A percentile compares a stretch with the other conserved stretches of the same genome.
These are phyloP conservation scores for Arenicola marina DNA, from an alignment of 2,888 invertebrate species.

Conservation along the genomic window DNA sequence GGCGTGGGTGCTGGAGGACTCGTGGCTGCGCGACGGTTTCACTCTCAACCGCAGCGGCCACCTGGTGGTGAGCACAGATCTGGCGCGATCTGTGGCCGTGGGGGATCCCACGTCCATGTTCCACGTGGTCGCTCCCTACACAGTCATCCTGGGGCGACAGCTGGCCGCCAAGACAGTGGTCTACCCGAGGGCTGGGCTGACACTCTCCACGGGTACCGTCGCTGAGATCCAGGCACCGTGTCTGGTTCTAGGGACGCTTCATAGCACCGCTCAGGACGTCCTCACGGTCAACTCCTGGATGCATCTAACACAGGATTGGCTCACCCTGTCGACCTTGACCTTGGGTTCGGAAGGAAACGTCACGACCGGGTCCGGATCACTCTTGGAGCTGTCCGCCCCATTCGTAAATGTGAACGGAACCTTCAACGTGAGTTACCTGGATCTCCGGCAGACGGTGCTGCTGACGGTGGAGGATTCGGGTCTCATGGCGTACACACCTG, in stretches of 20 bases:
- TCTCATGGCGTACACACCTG: background rate
- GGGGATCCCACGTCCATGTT: constrained; percentile 27
- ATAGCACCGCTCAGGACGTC: background rate
- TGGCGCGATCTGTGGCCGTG: constrained; percentile 17
- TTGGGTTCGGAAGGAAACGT: constrained; percentile 20
- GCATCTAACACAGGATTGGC: constrained; percentile 14
- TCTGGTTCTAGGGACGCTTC: constrained; percentile 21
- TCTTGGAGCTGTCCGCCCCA: background rate
- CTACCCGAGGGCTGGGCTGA: constrained; percentile 19
- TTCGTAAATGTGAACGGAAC: background rate
- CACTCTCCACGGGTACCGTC: constrained; percentile 15
- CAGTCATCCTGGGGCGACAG: constrained; percentile 14
- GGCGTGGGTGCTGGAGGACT: constrained; percentile 30
- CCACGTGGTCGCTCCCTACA: constrained; percentile 16
- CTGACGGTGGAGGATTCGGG: background rate
- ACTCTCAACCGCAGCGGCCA: constrained; percentile 27
- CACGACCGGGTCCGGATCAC: constrained; percentile 1
- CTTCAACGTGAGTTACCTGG: background rate
- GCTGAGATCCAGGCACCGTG: constrained; percentile 20
- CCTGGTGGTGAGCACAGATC: constrained; percentile 29
- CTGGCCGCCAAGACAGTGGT: constrained; percentile 24
- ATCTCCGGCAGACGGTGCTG: background rate
- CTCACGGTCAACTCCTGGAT: background rate
- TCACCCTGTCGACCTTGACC: constrained; percentile 19
- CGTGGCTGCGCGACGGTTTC: constrained; percentile 26